Conservation (phyloP, 92 coral and sea anemone genomes). For the Heteractis magnifica region DNA sequence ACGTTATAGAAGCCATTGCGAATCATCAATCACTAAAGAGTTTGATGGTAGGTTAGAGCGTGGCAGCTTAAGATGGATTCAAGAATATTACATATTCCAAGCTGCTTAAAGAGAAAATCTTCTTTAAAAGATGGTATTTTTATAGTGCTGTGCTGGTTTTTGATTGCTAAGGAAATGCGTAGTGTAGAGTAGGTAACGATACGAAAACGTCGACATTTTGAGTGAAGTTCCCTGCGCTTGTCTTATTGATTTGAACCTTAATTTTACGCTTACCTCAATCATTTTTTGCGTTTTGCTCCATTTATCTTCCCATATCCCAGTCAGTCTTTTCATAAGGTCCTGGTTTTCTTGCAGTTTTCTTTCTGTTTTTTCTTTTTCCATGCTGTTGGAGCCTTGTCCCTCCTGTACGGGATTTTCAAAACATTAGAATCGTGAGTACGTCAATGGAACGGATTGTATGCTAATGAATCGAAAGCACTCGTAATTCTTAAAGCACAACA, state of each 20-base stretch:
- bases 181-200: too few species aligned
- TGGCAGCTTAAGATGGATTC: background rate
- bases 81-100: background rate
- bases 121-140: background rate
- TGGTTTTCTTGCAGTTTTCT: constrained; percentile 91
- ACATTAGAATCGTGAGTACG: background rate
- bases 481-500: background rate
- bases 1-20: background rate
- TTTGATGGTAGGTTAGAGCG: background rate
- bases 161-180: background rate
- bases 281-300: constrained; percentile 95
- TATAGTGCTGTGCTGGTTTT: background rate
- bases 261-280: constrained; percentile 68
- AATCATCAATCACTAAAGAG: background rate
- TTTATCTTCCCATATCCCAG: constrained; percentile 99
- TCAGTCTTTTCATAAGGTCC: constrained; percentile 87
- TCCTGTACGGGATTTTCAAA: constrained; percentile 48
- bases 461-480: background rate
- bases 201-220: too few species aligned
- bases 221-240: too few species aligned
- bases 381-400: constrained; percentile 10
- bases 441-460: background rate
- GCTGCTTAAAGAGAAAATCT: background rate
- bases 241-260: too few species aligned
- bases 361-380: constrained; percentile 66